Evolutionary conservation across 2,797 vertebrate species (phyloP), one percentile per base, ranked within the genome.

Genomic region (Schizopygopsis malacanthus): DNA sequence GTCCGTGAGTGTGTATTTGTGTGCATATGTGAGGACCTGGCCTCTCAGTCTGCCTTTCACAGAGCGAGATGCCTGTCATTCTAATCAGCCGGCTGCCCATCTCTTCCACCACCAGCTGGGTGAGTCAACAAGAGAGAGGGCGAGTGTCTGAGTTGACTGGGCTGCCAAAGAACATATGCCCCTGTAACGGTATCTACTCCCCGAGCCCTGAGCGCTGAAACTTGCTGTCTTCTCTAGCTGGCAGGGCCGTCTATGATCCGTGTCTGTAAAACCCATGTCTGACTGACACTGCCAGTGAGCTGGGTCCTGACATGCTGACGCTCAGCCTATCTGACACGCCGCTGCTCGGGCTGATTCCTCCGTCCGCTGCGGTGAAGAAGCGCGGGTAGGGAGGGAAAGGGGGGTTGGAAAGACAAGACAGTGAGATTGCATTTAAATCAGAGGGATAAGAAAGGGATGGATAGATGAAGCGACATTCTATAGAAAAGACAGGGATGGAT

Each of bases 131-230:
- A 84, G 78, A 88, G 85, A 85, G 70, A 79, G 73, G 52, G 33
- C n/a, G 81, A 77, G 84, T 84, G 83, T 33, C 63, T 78, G 87
- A 90, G 78, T 33, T 70, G 84, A 89, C 86, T 73, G 89, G 90
- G 80, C 92, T 95, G 94, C 94, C 95, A 95, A 89, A 88, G 89
- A 91, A 91, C 95, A 95, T 95, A 95, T 95, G 94, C 92, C 90
- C 65, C 82, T 86, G 92, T 93, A 94, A 94, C 94, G 93, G 93
- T 90, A 94, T 94, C 92, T 91, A 91, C 93, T 95, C 92, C 59
- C 73, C 83, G 56, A 91, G 91, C 89, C 94, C 93, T 77, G 59
- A 83, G 56, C 70, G 54, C 79, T 86, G 71, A 88, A 33, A 90
- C 89, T 92, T 91, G 91, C 90, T 86, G 91, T 88, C 89, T 79